These are phyloP conservation scores for Dicaeum eximium DNA, from an alignment of 2,113 vertebrate genomes.

Conservation along the genomic window DNA sequence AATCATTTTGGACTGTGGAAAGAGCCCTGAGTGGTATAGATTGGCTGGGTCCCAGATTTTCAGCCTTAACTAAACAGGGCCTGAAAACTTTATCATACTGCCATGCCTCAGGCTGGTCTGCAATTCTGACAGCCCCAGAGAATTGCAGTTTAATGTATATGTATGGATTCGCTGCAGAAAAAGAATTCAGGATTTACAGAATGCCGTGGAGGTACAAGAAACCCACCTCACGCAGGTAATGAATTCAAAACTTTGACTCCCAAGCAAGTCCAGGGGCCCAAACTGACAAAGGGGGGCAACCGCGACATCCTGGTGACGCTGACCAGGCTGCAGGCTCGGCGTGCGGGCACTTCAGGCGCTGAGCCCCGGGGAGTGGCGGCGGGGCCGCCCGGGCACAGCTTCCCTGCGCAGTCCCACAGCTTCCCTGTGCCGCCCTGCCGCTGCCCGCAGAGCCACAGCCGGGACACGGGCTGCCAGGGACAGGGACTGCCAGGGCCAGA, in stretches of 20 bases:
- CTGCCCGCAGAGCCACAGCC: too few relatives aligned
- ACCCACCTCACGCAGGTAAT: background rate
- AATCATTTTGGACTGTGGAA: slow-evolving; percentile 83
- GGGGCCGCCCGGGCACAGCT: background rate
- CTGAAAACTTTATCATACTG: slow-evolving; percentile 82
- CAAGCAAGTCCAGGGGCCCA: background rate
- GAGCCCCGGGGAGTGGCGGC: fast-evolving
- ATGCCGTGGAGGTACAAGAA: fast-evolving
- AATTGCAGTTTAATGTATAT: slow-evolving; percentile 68
- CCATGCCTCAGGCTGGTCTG: slow-evolving; percentile 74
- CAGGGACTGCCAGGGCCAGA: too few relatives aligned
- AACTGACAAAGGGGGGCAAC: background rate
- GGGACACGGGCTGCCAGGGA: too few relatives aligned
- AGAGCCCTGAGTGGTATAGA: slow-evolving; percentile 79
- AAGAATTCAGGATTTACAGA: slow-evolving; percentile 71
- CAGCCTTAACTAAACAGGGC: slow-evolving; percentile 79
- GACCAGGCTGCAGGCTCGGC: background rate
- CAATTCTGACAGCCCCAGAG: slow-evolving; percentile 78
- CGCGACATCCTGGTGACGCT: fast-evolving
- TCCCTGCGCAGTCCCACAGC: background rate
- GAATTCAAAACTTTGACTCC: background rate
- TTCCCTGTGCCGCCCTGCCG: fast-evolving
- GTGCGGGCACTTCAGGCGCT: fast-evolving
- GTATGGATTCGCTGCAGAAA: slow-evolving; percentile 67
- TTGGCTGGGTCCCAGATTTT: slow-evolving; percentile 80